Base-by-base conservation (phyloP, 2,888 invertebrate species). In the Oxytorus armatus region DNA sequence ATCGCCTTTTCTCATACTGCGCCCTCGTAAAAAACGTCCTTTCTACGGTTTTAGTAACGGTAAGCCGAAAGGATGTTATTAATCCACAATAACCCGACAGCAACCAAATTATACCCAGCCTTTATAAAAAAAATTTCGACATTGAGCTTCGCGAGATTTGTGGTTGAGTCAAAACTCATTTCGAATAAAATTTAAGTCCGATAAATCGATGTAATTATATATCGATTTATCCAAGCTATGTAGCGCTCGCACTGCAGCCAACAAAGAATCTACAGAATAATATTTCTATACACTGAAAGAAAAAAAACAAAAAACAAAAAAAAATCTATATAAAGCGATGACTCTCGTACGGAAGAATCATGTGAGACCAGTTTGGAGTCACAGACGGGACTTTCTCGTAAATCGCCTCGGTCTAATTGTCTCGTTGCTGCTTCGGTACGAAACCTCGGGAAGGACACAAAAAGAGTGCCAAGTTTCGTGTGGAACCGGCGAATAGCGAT, bases 331-430 rank as follows among this genome's bases (percentile, higher is more conserved):
- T 36, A 44, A 55, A 74, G 11, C 3, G 7, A 53, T 33, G 16
- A 18, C 25, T 18, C 21, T 11, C 3, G 18, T 16, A 5, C 11
- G 10, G n/a, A 33, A 61, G 33, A 74, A 70, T 55, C 39, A 57
- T 57, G 69, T 65, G 57, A 42, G 79, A 79, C 16, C 8, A 8
- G 51, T 42, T 23, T 33, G 23, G 18, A 42, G 14, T 44, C 59
- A 16, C 78, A 59, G n/a, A n/a, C 49, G 49, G 49, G 66, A 33
- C 42, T 61, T 72, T 68, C 57, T 53, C 66, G 70, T 80, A 74
- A 75, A 80, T 80, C 66, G 44, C 39, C 57, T 63, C 53, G 23
- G 10, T 25, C 80, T 86, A 85, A 87, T 87, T 86, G 83, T 85
- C 81, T 84, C 82, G 83, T 86, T 79, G 69, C 55, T 53, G 63